Conservation (phyloP, 2,888 invertebrate species). For the Glaucopsyche alexis region DNA sequence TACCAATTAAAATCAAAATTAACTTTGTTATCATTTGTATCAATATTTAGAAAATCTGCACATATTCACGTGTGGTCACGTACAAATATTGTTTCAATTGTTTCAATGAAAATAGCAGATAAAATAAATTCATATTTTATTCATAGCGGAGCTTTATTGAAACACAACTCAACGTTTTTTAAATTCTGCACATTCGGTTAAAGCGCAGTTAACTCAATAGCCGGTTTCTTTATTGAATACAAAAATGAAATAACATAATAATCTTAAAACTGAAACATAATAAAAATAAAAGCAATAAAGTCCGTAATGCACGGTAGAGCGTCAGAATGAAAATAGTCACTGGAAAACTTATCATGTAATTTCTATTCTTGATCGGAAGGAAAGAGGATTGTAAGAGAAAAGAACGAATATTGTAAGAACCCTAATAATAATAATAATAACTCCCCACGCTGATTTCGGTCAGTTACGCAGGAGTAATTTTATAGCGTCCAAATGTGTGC, state of each 20-base stretch:
- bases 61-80: background rate
- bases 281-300: too few relatives aligned
- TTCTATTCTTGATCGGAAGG: too few relatives aligned
- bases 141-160: constrained; percentile 10
- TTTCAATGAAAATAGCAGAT: constrained; percentile 7
- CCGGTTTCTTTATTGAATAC: background rate
- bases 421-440: too few relatives aligned
- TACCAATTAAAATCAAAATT: background rate
- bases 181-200: constrained; percentile 4
- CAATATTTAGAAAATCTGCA: constrained; percentile 23
- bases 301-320: too few relatives aligned
- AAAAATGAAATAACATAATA: background rate
- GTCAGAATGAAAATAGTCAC: too few relatives aligned
- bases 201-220: constrained; percentile 8
- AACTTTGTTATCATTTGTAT: background rate
- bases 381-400: too few relatives aligned
- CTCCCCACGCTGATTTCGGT: too few relatives aligned
- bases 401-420: too few relatives aligned
- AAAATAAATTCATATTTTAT: constrained; percentile 24
- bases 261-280: background rate
- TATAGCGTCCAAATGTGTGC: too few relatives aligned
- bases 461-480: too few relatives aligned
- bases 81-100: constrained; percentile 19
- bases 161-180: constrained; percentile 8
- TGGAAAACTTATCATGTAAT: too few relatives aligned